Evolutionary conservation across 2,113 vertebrate genomes (phyloP).

Genomic region (Mastomys coucha): DNA sequence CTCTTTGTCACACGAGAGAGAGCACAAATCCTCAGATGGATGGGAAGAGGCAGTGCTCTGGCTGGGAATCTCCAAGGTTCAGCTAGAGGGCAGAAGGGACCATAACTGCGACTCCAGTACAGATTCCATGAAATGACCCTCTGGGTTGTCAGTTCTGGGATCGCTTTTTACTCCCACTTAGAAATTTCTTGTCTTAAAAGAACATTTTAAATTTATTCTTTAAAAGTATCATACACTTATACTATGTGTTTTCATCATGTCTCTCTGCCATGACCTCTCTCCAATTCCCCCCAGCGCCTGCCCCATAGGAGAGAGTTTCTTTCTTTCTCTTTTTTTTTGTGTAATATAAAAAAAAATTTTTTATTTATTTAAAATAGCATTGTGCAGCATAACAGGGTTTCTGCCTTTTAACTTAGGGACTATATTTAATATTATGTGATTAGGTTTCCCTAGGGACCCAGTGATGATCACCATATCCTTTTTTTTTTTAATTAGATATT

Average conservation of each 20-base stretch:
- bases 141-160: neutral
- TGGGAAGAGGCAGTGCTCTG: too few species aligned
- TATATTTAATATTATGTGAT: conserved; percentile 45
- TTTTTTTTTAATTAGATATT: neutral
- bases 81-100: neutral
- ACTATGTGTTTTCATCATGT: neutral
- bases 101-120: neutral
- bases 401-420: conserved; percentile 62
- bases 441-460: conserved; percentile 44
- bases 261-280: neutral
- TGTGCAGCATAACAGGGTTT: conserved; percentile 1
- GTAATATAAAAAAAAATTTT: neutral
- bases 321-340: neutral
- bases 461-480: neutral
- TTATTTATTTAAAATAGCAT: conserved; percentile 32
- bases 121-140: neutral
- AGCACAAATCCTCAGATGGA: neutral
- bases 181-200: neutral
- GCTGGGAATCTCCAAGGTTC: neutral
- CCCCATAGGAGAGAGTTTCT: neutral
- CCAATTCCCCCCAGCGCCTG: neutral
- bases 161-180: neutral
- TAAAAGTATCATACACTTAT: neutral
- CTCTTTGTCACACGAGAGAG: neutral
- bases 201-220: neutral